These are phyloP conservation scores for Eurytoma adleriae DNA, from an alignment of 2,888 invertebrate species.

Conservation along the genomic window DNA sequence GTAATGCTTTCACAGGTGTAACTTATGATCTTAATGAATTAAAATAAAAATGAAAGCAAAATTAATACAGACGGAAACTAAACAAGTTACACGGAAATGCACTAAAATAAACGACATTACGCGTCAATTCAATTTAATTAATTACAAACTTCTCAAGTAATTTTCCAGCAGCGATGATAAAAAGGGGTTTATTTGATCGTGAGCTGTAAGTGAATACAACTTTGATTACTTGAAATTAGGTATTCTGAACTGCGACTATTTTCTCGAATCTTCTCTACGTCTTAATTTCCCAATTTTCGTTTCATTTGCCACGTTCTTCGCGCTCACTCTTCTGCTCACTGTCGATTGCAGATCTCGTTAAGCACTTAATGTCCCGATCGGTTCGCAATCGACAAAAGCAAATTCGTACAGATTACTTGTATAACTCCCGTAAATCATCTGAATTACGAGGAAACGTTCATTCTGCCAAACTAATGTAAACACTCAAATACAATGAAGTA, in stretches of 20 bases:
- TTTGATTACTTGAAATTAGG: conserved; percentile 69
- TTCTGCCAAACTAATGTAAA: too few species aligned
- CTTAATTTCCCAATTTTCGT: conserved; percentile 54
- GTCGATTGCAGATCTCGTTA: conserved; percentile 49
- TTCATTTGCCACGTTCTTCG: conserved; percentile 27
- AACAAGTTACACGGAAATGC: conserved; percentile 40
- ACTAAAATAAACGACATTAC: conserved; percentile 5
- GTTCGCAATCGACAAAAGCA: conserved; percentile 6
- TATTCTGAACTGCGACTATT: conserved; percentile 65
- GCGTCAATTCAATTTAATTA: conserved; percentile 48
- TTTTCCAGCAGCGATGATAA: conserved; percentile 45
- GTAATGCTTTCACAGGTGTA: neutral
- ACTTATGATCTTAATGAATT: conserved; percentile 7
- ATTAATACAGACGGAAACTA: conserved; percentile 21
- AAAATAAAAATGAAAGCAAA: conserved; percentile 7
- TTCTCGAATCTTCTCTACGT: conserved; percentile 62
- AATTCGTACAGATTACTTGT: conserved; percentile 26
- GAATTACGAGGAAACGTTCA: neutral
- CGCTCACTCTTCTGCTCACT: neutral
- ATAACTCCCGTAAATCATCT: conserved; percentile 5
- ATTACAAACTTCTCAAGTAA: conserved; percentile 50
- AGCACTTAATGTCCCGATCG: conserved; percentile 31
- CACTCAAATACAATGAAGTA: too few species aligned
- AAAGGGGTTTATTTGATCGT: conserved; percentile 47
- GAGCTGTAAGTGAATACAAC: conserved; percentile 67